Conservation (phyloP, 2,113 vertebrate species). For the Pedionomus torquatus region DNA sequence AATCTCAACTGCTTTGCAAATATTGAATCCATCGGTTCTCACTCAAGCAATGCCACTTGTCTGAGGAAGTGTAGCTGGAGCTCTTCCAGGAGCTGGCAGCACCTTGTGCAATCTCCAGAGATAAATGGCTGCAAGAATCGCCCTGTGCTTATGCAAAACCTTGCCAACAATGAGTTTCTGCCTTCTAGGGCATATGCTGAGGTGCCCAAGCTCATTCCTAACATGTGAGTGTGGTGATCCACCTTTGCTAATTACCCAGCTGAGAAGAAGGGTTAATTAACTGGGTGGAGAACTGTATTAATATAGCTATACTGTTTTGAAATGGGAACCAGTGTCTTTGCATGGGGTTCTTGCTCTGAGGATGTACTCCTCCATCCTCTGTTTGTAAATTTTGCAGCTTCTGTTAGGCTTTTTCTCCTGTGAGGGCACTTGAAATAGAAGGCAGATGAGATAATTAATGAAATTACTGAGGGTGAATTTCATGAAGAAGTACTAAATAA, state of each 20-base stretch:
- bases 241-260: constrained; percentile 23
- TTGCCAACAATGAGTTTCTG: not conserved
- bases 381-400: not conserved
- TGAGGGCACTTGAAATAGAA: not conserved
- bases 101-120: not conserved
- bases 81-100: not conserved
- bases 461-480: not conserved
- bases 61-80: not conserved
- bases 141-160: not conserved
- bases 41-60: not conserved
- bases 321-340: not conserved
- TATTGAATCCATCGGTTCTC: not conserved
- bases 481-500: not conserved
- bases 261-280: constrained; percentile 21
- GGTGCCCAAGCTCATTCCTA: constrained; percentile 31
- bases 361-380: not conserved
- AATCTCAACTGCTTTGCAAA: not conserved
- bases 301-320: not conserved
- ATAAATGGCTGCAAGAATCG: not conserved
- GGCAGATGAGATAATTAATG: too few relatives aligned
- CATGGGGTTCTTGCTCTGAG: not conserved
- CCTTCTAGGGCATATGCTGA: constrained; percentile 28
- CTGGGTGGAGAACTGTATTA: constrained; percentile 11
- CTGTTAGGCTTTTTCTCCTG: not conserved
- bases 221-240: constrained; percentile 10